phyloP scores from a whole-genome alignment of 2,113 vertebrate genomes.

The Ursus arctos region DNA sequence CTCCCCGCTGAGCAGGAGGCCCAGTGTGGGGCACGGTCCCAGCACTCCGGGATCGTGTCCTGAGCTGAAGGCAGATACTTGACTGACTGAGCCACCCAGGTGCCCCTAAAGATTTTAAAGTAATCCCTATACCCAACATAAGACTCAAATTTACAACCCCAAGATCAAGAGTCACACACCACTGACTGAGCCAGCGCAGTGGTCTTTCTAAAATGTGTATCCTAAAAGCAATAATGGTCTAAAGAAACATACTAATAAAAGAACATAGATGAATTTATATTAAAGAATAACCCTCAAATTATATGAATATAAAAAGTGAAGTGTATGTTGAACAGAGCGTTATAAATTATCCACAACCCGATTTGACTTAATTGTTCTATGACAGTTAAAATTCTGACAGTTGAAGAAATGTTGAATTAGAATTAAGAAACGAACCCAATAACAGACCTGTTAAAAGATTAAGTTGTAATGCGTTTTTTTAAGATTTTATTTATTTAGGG shows the following conservation, averaged over 20 bases:
- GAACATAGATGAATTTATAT: not conserved
- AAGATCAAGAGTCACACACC: no score
- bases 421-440: slow-evolving; percentile 1
- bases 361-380: not conserved
- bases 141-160: no score
- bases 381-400: not conserved
- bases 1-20: no score
- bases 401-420: not conserved
- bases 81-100: no score
- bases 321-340: not conserved
- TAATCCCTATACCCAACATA: no score
- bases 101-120: no score
- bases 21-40: no score
- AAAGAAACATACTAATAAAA: not conserved
- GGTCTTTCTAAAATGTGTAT: not conserved
- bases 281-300: not conserved
- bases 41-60: no score
- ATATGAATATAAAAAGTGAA: not conserved
- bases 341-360: not conserved
- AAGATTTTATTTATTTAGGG: no score
- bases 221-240: not conserved
- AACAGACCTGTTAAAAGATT: not conserved
- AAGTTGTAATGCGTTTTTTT: not conserved
- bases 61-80: no score
- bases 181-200: no score